A percentile compares a stretch with the other conserved stretches of the same genome.
Evolutionary conservation across 2,113 vertebrate species (phyloP).

Genomic region (Psittacara wagleri): DNA sequence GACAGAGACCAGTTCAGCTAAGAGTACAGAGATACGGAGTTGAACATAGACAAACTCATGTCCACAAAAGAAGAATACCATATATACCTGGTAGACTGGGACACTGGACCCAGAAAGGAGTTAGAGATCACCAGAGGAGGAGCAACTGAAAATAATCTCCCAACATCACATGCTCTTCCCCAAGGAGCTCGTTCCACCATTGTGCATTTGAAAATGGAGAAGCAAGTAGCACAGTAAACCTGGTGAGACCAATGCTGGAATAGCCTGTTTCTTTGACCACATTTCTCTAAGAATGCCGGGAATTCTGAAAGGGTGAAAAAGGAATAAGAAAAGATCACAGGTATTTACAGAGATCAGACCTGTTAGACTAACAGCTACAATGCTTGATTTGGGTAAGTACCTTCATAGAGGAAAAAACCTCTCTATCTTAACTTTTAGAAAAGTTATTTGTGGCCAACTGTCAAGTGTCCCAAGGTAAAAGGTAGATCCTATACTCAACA

Average conservation of each 20-base stretch:
- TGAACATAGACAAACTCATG: not conserved
- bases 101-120: not conserved
- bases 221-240: not conserved
- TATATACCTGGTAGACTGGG: not conserved
- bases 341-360: not conserved
- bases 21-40: not conserved
- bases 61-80: not conserved
- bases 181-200: not conserved
- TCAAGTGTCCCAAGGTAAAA: not conserved
- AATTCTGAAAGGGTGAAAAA: not conserved
- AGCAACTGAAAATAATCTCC: not conserved
- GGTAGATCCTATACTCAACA: not conserved
- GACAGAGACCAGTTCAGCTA: not conserved
- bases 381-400: not conserved
- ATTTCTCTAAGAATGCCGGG: not conserved
- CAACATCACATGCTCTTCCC: not conserved
- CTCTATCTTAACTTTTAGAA: not conserved
- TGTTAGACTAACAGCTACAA: not conserved
- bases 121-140: not conserved
- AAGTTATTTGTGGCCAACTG: not conserved
- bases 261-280: not conserved
- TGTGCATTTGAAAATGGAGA: not conserved
- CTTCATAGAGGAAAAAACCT: not conserved
- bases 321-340: not conserved
- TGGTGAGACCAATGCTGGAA: not conserved